A percentile compares a stretch with the other conserved stretches of the same genome.
Conservation (phyloP, 2,888 invertebrate species). For the Teinopalpus imperialis region DNA sequence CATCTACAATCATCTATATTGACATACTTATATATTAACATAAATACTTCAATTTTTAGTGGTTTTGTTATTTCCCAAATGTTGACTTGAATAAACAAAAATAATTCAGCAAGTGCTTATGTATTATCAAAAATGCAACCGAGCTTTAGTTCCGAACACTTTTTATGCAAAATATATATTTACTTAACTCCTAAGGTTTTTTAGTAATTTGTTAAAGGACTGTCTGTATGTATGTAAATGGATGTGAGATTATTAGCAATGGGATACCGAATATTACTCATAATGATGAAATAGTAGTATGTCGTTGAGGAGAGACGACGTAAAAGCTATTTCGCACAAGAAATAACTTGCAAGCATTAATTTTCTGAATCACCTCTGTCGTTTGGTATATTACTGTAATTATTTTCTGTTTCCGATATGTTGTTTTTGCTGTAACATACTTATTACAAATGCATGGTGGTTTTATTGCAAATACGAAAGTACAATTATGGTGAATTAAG, state of each 20-base stretch:
- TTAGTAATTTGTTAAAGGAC: too few relatives aligned
- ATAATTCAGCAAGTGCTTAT: too few relatives aligned
- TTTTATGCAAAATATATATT: too few relatives aligned
- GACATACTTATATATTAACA: too few relatives aligned
- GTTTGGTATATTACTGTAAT: constrained; percentile 25
- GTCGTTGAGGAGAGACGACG: constrained; percentile 18
- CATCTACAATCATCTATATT: too few relatives aligned
- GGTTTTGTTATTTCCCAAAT: too few relatives aligned
- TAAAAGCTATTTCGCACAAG: constrained; percentile 25
- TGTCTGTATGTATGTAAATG: neutral
- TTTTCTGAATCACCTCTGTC: constrained; percentile 26
- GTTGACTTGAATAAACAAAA: too few relatives aligned
- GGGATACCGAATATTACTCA: constrained; percentile 17
- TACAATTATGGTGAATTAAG: neutral
- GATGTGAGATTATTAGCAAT: constrained; percentile 4
- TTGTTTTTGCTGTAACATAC: constrained; percentile 23
- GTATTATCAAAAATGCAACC: too few relatives aligned
- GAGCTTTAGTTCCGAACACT: too few relatives aligned
- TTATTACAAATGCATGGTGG: constrained; percentile 15
- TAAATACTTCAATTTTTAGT: too few relatives aligned
- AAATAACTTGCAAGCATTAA: constrained; percentile 26
- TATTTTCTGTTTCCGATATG: constrained; percentile 26
- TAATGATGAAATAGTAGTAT: constrained; percentile 21
- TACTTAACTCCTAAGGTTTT: too few relatives aligned
- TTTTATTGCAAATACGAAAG: constrained; percentile 12